Percentiles rank a stretch among this genome's conserved stretches.
phyloP scores from a whole-genome alignment of 2,888 invertebrate genomes.

The Parnassius smintheus region DNA sequence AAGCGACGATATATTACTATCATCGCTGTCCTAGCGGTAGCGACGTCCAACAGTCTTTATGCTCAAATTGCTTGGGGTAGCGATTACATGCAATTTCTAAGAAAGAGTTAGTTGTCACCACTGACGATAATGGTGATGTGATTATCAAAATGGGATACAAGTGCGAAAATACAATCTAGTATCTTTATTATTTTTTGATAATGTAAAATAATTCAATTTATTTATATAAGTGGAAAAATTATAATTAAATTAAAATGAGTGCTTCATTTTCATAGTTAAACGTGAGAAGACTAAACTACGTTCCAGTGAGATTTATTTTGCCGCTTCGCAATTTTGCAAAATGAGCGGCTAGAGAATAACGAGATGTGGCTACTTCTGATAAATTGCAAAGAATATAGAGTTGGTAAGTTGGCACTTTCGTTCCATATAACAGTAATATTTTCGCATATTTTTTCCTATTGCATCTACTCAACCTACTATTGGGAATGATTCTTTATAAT shows the following conservation, averaged over 20 bases:
- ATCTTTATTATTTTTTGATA: no score
- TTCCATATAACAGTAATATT: background rate
- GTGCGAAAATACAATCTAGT: no score
- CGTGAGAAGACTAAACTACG: background rate
- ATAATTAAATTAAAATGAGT: background rate
- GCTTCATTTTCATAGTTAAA: background rate
- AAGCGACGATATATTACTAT: no score
- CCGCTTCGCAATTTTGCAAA: background rate
- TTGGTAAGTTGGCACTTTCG: background rate
- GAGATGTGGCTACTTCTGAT: background rate
- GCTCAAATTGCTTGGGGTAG: no score
- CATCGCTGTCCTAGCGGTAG: no score
- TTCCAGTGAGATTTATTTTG: background rate
- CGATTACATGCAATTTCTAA: no score
- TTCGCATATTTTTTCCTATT: background rate
- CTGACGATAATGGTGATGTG: no score
- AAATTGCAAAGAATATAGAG: background rate
- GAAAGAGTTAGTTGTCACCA: no score
- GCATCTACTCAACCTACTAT: no score
- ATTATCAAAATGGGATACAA: no score
- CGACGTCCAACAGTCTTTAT: no score
- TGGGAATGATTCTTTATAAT: no score
- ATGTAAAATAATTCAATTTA: background rate
- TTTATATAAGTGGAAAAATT: background rate
- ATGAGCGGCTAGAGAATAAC: conserved; percentile 6